Conservation (phyloP, 2,797 vertebrate genomes). For the Nasua narica region DNA sequence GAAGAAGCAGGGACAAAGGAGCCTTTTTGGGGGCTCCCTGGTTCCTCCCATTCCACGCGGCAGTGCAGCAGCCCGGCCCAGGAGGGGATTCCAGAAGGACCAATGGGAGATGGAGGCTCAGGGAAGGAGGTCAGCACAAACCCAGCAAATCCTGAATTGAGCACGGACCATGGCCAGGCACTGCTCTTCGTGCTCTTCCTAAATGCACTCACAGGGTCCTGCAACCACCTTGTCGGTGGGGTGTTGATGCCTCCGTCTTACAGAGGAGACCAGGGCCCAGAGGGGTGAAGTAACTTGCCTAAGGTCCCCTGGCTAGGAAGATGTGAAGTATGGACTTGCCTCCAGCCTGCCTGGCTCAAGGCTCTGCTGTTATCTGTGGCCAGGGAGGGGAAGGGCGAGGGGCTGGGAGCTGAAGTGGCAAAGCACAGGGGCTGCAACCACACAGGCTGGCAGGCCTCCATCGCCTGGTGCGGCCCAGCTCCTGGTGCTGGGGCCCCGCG, state of each 20-base stretch:
- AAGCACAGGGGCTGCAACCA: background rate
- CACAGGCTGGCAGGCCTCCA: background rate
- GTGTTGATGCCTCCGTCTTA: background rate
- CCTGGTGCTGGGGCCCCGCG: background rate
- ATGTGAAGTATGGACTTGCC: background rate
- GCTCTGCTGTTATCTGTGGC: background rate
- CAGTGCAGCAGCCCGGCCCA: background rate
- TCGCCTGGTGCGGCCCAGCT: background rate
- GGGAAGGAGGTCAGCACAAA: background rate
- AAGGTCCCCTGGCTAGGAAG: background rate
- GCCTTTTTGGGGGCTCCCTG: background rate
- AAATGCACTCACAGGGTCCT: background rate
- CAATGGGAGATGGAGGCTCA: background rate
- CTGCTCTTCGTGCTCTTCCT: background rate
- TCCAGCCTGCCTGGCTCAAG: background rate
- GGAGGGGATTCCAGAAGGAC: background rate
- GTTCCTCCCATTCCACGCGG: background rate
- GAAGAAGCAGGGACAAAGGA: background rate
- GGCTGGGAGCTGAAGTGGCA: background rate
- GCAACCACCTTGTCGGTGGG: background rate
- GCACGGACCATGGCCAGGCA: fast-evolving
- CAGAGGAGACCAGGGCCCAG: background rate
- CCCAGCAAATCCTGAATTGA: background rate
- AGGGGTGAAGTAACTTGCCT: background rate
- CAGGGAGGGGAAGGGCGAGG: background rate